Base-by-base conservation (phyloP, 2,797 vertebrate genomes). In the Phylloscopus collybita region DNA sequence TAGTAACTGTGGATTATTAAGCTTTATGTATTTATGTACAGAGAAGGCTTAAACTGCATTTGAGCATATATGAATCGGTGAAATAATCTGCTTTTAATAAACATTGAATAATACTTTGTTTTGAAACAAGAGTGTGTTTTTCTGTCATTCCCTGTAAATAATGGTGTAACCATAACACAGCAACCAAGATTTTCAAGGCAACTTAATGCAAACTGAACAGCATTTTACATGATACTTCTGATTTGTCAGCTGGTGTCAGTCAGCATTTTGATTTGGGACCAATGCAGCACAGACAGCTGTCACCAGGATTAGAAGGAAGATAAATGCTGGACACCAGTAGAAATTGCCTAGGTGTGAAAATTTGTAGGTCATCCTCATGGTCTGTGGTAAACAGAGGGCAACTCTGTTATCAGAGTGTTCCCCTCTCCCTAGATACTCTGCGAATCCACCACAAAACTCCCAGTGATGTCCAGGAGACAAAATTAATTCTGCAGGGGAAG, bases 11-110 rank as follows among this genome's bases (percentile, higher is more conserved):
- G 53, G 23, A 21, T 90, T 67, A 50, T 82, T 61, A 79, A n/a
- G 44, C 45, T 86, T 56, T 51, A 40, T 75, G 6, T 59, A 61
- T 90, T 91, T 74, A 45, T 78, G 17, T 83, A 64, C 21, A 51
- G 16, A 47, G 25, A 47, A 89, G 44, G 18, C 19, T 80, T 65
- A 74, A 93, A 44, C 27, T 94, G 13, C 49, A 29, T 67, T 81
- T 83, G 40, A 91, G 34, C 36, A 30, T 59, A 59, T 61, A 64
- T 49, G 17, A 86, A 88, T 32, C 19, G 13, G 32, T 78, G 25
- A 80, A 93, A 76, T 71, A 93, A 62, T 13, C 7, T 73, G 34
- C 32, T 76, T 94, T 85, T 71, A 89, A 69, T 73, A 78, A 89
- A 83, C 9, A 53, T 4, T 51, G 29, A 72, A 36, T 84, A 67